phyloP scores from a whole-genome alignment of 2,113 vertebrate species.

The Natator depressus region DNA sequence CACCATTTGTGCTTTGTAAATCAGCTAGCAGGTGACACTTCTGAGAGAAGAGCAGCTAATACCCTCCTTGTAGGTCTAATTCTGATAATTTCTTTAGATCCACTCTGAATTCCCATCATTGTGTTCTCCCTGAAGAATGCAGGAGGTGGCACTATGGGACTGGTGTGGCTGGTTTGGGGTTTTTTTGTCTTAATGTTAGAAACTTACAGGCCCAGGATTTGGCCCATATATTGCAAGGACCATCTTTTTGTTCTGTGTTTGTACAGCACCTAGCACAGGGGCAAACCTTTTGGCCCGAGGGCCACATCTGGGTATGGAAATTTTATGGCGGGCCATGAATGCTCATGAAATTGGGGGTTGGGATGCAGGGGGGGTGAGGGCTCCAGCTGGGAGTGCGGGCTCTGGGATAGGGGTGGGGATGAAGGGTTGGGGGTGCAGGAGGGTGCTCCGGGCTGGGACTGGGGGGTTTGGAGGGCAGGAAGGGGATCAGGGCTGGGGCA shows the following conservation, averaged over 20 bases:
- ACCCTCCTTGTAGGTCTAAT: neutral
- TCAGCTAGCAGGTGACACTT: neutral
- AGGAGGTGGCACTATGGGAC: slow-evolving; percentile 67
- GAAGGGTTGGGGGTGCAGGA: no score
- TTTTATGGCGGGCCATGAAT: no score
- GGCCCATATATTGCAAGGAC: neutral
- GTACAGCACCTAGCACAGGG: neutral
- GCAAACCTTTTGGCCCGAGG: no score
- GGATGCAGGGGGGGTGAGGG: no score
- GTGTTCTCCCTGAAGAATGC: neutral
- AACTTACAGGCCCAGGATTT: neutral
- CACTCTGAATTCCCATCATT: neutral
- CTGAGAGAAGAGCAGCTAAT: neutral
- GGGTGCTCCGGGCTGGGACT: no score
- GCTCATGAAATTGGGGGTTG: no score
- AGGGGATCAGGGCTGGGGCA: no score
- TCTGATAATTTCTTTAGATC: neutral
- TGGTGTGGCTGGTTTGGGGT: neutral
- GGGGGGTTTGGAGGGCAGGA: no score
- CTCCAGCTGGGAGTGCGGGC: no score
- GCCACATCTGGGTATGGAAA: no score
- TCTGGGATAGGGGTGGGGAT: no score
- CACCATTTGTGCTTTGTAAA: neutral
- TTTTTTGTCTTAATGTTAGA: neutral
- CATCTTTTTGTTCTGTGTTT: neutral